Base-by-base conservation (phyloP, 2,797 vertebrate genomes). In the Sebastolobus altivelis region DNA sequence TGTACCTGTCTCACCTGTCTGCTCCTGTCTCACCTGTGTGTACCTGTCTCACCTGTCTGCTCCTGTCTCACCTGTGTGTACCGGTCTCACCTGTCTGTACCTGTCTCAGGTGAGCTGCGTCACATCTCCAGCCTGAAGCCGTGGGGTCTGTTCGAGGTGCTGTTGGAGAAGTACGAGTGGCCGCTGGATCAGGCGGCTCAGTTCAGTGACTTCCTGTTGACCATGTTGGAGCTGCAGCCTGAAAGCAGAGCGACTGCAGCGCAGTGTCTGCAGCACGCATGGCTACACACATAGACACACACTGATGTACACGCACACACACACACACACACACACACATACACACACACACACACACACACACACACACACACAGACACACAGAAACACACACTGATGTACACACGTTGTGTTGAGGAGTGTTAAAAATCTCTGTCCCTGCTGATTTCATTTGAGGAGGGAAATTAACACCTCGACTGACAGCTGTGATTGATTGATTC, bases 101-200 rank as follows among this genome's bases (percentile, higher is more conserved):
- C 33, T n/a, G 22, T 33, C 14, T 40, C 93, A 99, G 98, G 98
- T 73, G 98, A 99, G 25, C 95, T 99, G 80, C 97, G 98, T 68
- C 98, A 99, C 94, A 99, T 99, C 84, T 96, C 97, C 86, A 99
- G 96, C 88, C 95, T 99, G 92, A 99, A 99, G 94, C 98, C 98
- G 5, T 99, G 98, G 98, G 97, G 96, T 79, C 94, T 99, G 79
- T 99, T 99, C 20, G 98, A 99, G 82, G 98, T 99, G 25, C 95
- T 99, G 20, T 89, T 99, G 95, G 98, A 99, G 93, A 99, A 99
- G 94, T 99, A 99, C 0, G 97, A 98, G 82, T 99, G 98, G 98
- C 97, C 98, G 12, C 94, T 97, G 33, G 98, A 99, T 81, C 97
- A 98, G 76, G 98, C 98, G 20, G 98, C 97, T 12, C 97, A 99